phyloP scores from a whole-genome alignment of 1,140 invertebrate species.

The Drosophila funebris region DNA sequence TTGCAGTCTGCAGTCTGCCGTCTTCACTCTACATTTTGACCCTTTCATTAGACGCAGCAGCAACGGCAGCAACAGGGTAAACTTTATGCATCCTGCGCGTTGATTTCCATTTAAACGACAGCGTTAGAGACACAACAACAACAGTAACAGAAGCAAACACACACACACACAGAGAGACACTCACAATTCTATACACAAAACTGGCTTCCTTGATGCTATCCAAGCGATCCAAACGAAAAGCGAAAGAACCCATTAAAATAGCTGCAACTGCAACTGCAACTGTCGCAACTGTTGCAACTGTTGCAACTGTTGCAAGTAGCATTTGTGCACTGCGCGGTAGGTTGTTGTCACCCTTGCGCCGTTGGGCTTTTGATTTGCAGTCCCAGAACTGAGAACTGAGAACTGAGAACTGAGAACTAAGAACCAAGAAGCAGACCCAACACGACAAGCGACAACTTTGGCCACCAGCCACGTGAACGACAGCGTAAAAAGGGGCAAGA shows the following conservation, averaged over 20 bases:
- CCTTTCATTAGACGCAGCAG: constrained; percentile 76
- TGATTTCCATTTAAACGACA: constrained; percentile 82
- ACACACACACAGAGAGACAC: constrained; percentile 14
- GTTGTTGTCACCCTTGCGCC: constrained; percentile 64
- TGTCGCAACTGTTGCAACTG: constrained; percentile 10
- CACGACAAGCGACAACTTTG: constrained; percentile 70
- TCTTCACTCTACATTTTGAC: constrained; percentile 52
- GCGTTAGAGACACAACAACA: constrained; percentile 71
- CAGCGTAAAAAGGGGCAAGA: background rate
- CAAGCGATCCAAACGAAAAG: constrained; percentile 62
- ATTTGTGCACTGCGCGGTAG: constrained; percentile 54
- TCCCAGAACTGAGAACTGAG: constrained; percentile 30
- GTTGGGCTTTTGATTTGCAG: constrained; percentile 62
- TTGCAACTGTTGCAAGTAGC: constrained; percentile 18
- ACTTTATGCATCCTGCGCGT: constrained; percentile 82
- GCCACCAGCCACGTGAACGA: constrained; percentile 39
- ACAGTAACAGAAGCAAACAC: constrained; percentile 25
- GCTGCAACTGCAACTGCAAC: constrained; percentile 47
- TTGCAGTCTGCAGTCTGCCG: constrained; percentile 25
- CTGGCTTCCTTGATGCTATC: constrained; percentile 81
- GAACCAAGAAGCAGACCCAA: constrained; percentile 34
- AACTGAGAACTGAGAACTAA: no score
- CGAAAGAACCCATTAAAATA: constrained; percentile 82
- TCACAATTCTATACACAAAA: constrained; percentile 28
- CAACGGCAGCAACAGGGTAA: constrained; percentile 43